Evolutionary conservation across 2,888 invertebrate genomes (phyloP).

Genomic region (Pseudococcus longispinus): DNA sequence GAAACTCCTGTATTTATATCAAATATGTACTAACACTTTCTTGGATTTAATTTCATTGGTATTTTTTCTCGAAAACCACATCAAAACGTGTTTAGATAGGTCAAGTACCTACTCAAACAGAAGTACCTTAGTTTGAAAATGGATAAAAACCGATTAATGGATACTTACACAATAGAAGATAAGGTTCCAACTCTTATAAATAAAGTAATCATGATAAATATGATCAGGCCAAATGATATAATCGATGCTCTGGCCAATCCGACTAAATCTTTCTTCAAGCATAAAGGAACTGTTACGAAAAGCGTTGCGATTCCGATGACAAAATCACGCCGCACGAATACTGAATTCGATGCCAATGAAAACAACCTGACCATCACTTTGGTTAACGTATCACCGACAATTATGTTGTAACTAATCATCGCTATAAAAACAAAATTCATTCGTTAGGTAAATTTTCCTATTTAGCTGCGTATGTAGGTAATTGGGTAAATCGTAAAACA

Average conservation of each 20-base stretch:
- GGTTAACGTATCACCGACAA: constrained; percentile 84
- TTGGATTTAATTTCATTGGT: too few relatives aligned
- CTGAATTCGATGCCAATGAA: constrained; percentile 66
- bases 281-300: constrained; percentile 78
- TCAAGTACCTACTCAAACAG: too few relatives aligned
- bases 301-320: constrained; percentile 77
- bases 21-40: too few relatives aligned
- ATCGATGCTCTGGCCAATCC: constrained; percentile 74
- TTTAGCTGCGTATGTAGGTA: too few relatives aligned
- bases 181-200: constrained; percentile 70
- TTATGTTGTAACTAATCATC: constrained; percentile 87
- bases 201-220: constrained; percentile 74
- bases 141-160: too few relatives aligned
- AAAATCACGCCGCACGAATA: constrained; percentile 71
- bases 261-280: constrained; percentile 78
- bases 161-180: constrained; percentile 70
- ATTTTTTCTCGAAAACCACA: too few relatives aligned
- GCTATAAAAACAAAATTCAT: constrained; percentile 65
- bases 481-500: too few relatives aligned
- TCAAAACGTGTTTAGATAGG: too few relatives aligned
- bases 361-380: constrained; percentile 79
- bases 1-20: too few relatives aligned
- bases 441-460: too few relatives aligned
- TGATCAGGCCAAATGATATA: constrained; percentile 74
- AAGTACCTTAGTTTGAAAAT: too few relatives aligned